A percentile compares a stretch with the other conserved stretches of the same genome.
Conservation (phyloP, 1,140 invertebrate species). For the Oryzaephilus surinamensis region DNA sequence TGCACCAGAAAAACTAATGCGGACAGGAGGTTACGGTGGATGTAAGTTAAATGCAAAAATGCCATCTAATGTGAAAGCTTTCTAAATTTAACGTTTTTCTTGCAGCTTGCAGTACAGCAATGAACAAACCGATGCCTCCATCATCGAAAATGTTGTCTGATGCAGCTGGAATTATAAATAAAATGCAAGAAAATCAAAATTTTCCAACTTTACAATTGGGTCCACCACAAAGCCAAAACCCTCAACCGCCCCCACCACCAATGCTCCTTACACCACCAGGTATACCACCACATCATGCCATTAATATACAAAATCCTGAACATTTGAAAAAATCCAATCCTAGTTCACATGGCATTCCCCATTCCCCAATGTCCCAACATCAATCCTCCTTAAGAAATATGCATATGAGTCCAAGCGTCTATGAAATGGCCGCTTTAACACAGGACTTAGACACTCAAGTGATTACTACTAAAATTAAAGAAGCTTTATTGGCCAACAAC, state of each 20-base stretch:
- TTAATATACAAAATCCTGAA: constrained; percentile 44
- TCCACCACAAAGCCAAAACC: constrained; percentile 9
- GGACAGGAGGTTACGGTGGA: constrained; percentile 84
- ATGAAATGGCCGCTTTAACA: constrained; percentile 93
- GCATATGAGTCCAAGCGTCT: constrained; percentile 76
- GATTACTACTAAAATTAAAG: constrained; percentile 95
- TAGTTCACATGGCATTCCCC: constrained; percentile 41
- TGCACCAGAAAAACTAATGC: constrained; percentile 89
- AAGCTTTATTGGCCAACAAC: constrained; percentile 91
- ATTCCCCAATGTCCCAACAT: constrained; percentile 50
- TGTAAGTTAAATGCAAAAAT: constrained; percentile 24
- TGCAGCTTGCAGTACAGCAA: constrained; percentile 58
- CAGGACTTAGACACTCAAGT: constrained; percentile 93
- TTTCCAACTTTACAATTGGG: constrained; percentile 41
- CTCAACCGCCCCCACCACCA: constrained; percentile 41
- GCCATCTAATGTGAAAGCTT: background rate
- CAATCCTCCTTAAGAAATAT: constrained; percentile 55
- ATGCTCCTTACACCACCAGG: constrained; percentile 52
- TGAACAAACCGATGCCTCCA: constrained; percentile 64
- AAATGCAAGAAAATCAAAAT: constrained; percentile 55
- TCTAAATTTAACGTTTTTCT: too few species aligned
- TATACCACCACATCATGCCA: constrained; percentile 51
- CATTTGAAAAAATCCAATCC: constrained; percentile 45
- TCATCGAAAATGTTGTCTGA: constrained; percentile 63
- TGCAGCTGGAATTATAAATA: constrained; percentile 55